Conservation (phyloP, 2,797 vertebrate genomes). For the Hippopotamyrus pictus region DNA sequence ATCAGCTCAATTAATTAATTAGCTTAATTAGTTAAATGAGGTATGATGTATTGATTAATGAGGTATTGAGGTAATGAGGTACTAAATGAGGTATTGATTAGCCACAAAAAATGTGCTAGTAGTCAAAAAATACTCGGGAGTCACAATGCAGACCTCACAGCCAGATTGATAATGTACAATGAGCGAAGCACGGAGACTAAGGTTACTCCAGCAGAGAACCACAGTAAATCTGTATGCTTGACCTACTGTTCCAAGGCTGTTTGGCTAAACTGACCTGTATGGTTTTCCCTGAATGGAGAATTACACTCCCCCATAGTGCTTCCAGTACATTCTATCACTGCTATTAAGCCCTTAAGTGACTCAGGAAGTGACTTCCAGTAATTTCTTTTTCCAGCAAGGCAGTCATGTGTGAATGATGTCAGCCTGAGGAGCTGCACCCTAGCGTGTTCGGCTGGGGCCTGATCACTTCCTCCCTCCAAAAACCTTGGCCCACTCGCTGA, state of each 20-base stretch:
- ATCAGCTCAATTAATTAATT: background rate
- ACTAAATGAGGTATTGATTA: background rate
- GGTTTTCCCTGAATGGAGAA: constrained; percentile 45
- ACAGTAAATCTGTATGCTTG: constrained; percentile 25
- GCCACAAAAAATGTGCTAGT: background rate
- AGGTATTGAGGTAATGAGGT: background rate
- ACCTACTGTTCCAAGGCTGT: constrained; percentile 20
- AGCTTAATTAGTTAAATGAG: background rate
- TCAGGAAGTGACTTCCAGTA: background rate
- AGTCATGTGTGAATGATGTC: background rate
- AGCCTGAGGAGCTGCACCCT: background rate
- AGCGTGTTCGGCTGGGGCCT: background rate
- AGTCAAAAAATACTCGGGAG: background rate
- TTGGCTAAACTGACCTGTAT: constrained; percentile 37
- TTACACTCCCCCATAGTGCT: constrained; percentile 29
- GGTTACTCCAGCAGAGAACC: constrained; percentile 32
- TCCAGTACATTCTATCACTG: constrained; percentile 12
- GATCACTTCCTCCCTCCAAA: background rate
- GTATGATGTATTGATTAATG: background rate
- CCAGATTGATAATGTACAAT: background rate
- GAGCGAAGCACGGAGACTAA: background rate
- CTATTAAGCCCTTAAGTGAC: constrained; percentile 7
- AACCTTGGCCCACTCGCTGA: constrained; percentile 19
- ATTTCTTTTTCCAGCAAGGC: background rate
- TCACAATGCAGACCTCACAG: background rate